Percentiles rank a stretch among this genome's conserved stretches.
These are phyloP conservation scores for Raillietiella orientalis DNA, from an alignment of 2,888 invertebrate species.

Conservation along the genomic window DNA sequence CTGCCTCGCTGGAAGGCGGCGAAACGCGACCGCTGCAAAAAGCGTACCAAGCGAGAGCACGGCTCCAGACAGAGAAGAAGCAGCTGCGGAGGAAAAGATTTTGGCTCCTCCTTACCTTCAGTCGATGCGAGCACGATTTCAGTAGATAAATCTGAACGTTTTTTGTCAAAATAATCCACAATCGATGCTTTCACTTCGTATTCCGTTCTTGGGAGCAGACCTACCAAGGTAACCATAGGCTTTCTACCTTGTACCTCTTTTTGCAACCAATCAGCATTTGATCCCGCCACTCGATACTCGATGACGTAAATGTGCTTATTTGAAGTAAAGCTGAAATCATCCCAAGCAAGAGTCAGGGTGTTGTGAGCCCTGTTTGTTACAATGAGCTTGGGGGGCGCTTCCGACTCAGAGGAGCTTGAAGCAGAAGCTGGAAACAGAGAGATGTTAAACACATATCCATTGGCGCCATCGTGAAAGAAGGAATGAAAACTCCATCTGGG, in stretches of 20 bases:
- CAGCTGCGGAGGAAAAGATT: too few species aligned
- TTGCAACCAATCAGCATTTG: neutral
- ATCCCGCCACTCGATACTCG: slow-evolving; percentile 8
- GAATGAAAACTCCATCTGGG: too few species aligned
- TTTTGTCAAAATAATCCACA: slow-evolving; percentile 8
- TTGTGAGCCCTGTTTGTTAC: slow-evolving; percentile 9
- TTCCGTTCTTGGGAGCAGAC: slow-evolving; percentile 5
- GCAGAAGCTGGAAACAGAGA: too few species aligned
- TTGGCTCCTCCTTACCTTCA: too few species aligned
- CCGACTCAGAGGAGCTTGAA: too few species aligned
- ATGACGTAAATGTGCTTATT: slow-evolving; percentile 10
- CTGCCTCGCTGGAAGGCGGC: too few species aligned
- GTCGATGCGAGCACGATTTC: slow-evolving; percentile 10
- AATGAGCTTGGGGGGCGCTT: slow-evolving; percentile 9
- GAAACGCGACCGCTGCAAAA: too few species aligned
- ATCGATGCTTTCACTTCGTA: slow-evolving; percentile 9
- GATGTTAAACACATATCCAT: too few species aligned
- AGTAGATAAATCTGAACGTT: slow-evolving; percentile 8
- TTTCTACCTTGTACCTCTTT: slow-evolving; percentile 3
- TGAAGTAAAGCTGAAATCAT: slow-evolving; percentile 10
- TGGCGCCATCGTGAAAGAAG: too few species aligned
- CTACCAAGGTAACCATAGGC: slow-evolving; percentile 6
- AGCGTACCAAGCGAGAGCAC: too few species aligned
- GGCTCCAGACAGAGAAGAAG: neutral
- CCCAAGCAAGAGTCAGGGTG: slow-evolving; percentile 10